Evolutionary conservation across 1,140 invertebrate genomes (phyloP).

Genomic region (Caligus rogercresseyi): DNA sequence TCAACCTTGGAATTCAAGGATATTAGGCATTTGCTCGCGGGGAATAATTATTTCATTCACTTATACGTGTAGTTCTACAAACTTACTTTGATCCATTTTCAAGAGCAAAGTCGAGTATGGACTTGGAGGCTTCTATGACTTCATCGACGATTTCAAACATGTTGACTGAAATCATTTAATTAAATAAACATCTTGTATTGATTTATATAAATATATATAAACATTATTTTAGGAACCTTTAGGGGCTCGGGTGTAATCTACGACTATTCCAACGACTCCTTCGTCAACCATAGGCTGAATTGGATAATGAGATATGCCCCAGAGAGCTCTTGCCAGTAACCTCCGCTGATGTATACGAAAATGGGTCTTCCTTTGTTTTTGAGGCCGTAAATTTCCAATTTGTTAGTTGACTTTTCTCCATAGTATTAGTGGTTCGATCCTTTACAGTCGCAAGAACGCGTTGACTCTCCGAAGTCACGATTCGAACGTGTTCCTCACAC

Average conservation of each 20-base stretch:
- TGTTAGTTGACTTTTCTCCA: neutral
- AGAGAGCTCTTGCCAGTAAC: slow-evolving; percentile 55
- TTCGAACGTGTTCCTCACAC: neutral
- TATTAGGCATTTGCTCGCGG: too few relatives aligned
- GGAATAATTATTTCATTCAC: too few relatives aligned
- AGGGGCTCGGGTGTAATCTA: slow-evolving; percentile 59
- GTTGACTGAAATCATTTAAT: slow-evolving; percentile 12
- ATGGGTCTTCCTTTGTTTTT: slow-evolving; percentile 41
- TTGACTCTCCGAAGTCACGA: neutral
- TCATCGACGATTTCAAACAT: slow-evolving; percentile 39
- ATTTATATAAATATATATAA: neutral
- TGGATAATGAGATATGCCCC: slow-evolving; percentile 42
- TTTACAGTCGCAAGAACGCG: neutral
- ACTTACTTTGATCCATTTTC: neutral
- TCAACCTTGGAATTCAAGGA: too few relatives aligned
- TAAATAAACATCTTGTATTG: slow-evolving; percentile 17
- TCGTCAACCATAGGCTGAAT: slow-evolving; percentile 37
- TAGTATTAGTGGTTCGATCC: neutral
- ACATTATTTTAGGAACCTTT: slow-evolving; percentile 36
- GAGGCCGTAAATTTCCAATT: slow-evolving; percentile 23
- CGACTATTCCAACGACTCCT: slow-evolving; percentile 44
- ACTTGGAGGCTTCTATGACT: slow-evolving; percentile 38
- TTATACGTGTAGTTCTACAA: too few relatives aligned
- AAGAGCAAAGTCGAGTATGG: slow-evolving; percentile 35
- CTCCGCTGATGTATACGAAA: slow-evolving; percentile 58